Evolutionary conservation across 2,797 vertebrate genomes (phyloP), one percentile per base, ranked within the genome.

Genomic region (Manis pentadactyla): DNA sequence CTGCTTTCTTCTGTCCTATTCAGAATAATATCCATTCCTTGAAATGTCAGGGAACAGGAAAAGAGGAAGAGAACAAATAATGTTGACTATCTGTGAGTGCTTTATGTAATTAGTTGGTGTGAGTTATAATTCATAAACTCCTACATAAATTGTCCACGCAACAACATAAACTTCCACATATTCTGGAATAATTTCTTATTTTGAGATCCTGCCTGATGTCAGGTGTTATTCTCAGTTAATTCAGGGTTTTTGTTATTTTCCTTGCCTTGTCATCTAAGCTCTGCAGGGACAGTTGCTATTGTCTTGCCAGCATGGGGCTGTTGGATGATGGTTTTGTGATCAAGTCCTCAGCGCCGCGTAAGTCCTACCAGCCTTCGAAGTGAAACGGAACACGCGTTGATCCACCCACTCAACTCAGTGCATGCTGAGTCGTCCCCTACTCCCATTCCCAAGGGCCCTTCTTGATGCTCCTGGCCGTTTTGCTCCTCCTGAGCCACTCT

Each of bases 1-100:
- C 64, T 93, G 21, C 68, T 87, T 85, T 57, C 53, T 63, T 68
- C 23, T 53, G 21, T n/a, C 91, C 71, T 21, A 39, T 53, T 79
- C 27, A 87, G 73, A 88, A 53, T 85, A 49, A 18, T 71, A 77
- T 73, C 49, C 14, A 13, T 81, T 79, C 49, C 14, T 63, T 25
- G 42, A 63, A 75, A 79, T 53, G 11, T 8, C 14, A n/a, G 21
- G 37, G 34, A 55, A 64, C 0, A 3, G 12, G 46, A 49, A 94
- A 90, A 73, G 25, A 84, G 9, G 23, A 51, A 73, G 63, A 66
- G n/a, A 77, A 64, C 5, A 81, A 49, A 71, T 29, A 66, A 31
- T 49, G 21, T 42, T 74, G 79, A 46, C 68, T 39, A 17, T n/a
- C 61, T 51, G 2, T n/a, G n/a, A 34, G 9, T 71, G 14, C 37